Conservation (phyloP, 2,888 invertebrate species). For the Hoplodrina ambigua region DNA sequence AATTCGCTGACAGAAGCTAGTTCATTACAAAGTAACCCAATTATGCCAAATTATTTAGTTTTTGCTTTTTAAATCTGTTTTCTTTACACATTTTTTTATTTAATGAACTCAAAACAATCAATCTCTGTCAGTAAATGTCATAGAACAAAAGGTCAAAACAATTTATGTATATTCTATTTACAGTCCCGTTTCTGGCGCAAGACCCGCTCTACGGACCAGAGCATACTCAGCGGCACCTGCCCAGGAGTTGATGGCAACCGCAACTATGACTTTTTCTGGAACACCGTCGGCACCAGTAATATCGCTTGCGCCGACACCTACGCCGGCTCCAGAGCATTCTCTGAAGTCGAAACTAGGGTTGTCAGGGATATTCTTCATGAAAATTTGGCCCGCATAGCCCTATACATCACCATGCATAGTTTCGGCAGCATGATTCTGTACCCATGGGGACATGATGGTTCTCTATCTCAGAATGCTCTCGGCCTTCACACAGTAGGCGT, state of each 20-base stretch:
- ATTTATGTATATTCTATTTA: slow-evolving; percentile 44
- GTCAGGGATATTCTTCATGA: slow-evolving; percentile 90
- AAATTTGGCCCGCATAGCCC: slow-evolving; percentile 86
- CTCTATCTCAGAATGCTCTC: slow-evolving; percentile 85
- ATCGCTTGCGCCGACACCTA: slow-evolving; percentile 91
- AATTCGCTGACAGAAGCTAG: no score
- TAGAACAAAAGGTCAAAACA: no score
- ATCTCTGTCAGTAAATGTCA: no score
- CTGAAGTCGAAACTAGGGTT: slow-evolving; percentile 92
- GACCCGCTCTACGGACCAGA: slow-evolving; percentile 89
- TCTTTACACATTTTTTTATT: no score
- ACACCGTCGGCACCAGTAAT: slow-evolving; percentile 89
- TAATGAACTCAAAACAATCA: no score
- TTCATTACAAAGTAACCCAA: no score
- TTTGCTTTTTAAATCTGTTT: no score
- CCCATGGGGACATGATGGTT: slow-evolving; percentile 92
- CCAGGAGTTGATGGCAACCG: slow-evolving; percentile 94
- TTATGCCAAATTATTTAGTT: no score
- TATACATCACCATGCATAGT: slow-evolving; percentile 94
- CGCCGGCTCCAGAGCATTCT: slow-evolving; percentile 91
- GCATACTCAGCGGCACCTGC: slow-evolving; percentile 81
- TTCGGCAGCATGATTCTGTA: slow-evolving; percentile 93
- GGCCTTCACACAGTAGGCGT: slow-evolving; percentile 84
- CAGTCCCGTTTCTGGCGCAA: slow-evolving; percentile 93
- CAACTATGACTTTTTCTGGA: slow-evolving; percentile 94